Base-by-base conservation (phyloP, 2,797 vertebrate species). In the Alosa sapidissima region DNA sequence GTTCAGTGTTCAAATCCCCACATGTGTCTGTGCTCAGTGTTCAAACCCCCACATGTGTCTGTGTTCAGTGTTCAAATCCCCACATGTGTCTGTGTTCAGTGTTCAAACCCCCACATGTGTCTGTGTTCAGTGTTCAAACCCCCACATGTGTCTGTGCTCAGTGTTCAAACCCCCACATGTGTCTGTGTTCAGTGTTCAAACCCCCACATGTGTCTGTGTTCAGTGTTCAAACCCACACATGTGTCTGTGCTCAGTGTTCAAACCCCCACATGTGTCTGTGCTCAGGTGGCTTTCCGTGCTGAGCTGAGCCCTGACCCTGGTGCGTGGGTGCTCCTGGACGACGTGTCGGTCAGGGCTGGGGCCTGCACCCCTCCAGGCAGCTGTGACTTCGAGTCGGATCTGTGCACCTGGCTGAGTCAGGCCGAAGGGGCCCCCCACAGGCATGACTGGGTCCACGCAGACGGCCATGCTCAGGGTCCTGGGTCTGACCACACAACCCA, bases 321-420 rank as follows among this genome's bases (percentile, higher is more conserved):
- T 28, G 86, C 89, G 24, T 83, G 91, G 9, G 90, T 91, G 72
- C 91, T 91, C 85, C 85, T 95, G 28, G 95, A 96, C 89, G 95
- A 96, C 84, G 88, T 95, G 81, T 95, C 93, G 49, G 28, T 94
- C 83, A 92, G 85, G 33, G 84, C 45, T 0, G 93, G 92, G 49
- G 88, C 91, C 36, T 96, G 95, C 85, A 75, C 81, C 86, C 89
- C 92, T 55, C 75, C 85, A 36, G 94, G 91, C 84, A 94, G 90
- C 90, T 96, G 95, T 90, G 95, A 96, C 89, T 96, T 96, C 91
- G 94, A 95, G 88, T 93, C 93, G 0, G 93, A 94, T 33, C 89
- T 87, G 51, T 95, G 95, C 87, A 93, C 86, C 82, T 96, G 95
- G 94, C 75, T 93, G 82, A 95, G 93, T 58, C 33, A 85, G 52